phyloP scores from a whole-genome alignment of 2,113 vertebrate species.

The Anseranas semipalmata region DNA sequence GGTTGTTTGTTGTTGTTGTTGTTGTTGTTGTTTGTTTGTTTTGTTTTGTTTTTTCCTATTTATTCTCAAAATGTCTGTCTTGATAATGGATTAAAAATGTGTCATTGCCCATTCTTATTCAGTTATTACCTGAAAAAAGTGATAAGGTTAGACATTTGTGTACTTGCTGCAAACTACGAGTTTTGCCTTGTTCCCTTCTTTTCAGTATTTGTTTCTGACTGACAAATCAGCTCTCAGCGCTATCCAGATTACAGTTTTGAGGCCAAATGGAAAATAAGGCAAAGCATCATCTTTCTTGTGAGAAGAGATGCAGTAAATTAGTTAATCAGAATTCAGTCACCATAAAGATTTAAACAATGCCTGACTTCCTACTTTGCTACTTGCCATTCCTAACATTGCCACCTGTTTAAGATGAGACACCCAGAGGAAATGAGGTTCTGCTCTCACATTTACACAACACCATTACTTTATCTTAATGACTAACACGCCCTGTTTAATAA shows the following conservation, averaged over 20 bases:
- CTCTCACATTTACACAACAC: slow-evolving; percentile 20
- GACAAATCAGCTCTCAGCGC: background rate
- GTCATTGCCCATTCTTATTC: background rate
- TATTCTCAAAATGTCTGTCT: background rate
- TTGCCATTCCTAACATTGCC: background rate
- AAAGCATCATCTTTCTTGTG: background rate
- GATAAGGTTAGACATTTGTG: background rate
- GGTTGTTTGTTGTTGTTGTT: background rate
- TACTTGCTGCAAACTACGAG: background rate
- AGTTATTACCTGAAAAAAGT: background rate
- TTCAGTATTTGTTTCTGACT: background rate
- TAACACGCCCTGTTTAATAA: slow-evolving; percentile 45
- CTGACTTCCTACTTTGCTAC: background rate
- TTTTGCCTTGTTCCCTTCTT: background rate
- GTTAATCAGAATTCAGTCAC: background rate
- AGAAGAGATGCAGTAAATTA: background rate
- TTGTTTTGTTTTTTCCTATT: background rate
- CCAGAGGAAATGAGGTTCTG: background rate
- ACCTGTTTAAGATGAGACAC: background rate
- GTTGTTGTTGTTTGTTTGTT: background rate
- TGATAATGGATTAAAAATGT: background rate
- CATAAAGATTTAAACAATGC: background rate
- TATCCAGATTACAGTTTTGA: background rate
- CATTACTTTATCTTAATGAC: slow-evolving; percentile 36
- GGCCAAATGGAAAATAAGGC: background rate